Conservation (phyloP, 2,888 invertebrate species). For the Plutella xylostella region DNA sequence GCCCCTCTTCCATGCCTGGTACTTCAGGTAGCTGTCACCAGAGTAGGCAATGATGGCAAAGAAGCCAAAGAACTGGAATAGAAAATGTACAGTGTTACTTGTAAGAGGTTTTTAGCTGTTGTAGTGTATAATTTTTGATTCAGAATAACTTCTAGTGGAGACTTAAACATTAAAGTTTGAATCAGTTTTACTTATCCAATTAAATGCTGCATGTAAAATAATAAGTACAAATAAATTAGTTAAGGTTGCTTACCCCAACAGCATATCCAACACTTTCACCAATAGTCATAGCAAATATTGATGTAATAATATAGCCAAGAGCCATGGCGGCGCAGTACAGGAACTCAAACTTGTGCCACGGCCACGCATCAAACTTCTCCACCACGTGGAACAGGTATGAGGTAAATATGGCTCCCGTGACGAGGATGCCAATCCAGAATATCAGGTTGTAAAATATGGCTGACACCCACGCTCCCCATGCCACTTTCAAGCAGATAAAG, state of each 20-base stretch:
- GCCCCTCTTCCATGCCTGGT: slow-evolving; percentile 74
- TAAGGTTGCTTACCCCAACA: slow-evolving; percentile 81
- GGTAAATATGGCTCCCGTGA: slow-evolving; percentile 78
- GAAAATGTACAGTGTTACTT: too few relatives aligned
- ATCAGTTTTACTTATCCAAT: too few relatives aligned
- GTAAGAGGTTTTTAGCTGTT: too few relatives aligned
- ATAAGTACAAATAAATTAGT: too few relatives aligned
- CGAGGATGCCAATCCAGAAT: slow-evolving; percentile 83
- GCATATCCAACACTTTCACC: slow-evolving; percentile 73
- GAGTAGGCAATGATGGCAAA: slow-evolving; percentile 84
- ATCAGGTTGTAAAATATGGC: slow-evolving; percentile 82
- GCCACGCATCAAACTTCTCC: slow-evolving; percentile 83
- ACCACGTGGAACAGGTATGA: slow-evolving; percentile 86
- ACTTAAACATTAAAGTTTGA: too few relatives aligned
- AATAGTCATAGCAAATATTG: slow-evolving; percentile 76
- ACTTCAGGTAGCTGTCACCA: slow-evolving; percentile 85
- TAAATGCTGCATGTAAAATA: too few relatives aligned
- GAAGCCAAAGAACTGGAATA: slow-evolving; percentile 86
- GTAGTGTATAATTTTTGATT: too few relatives aligned
- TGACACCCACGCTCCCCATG: slow-evolving; percentile 68
- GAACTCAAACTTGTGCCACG: slow-evolving; percentile 87
- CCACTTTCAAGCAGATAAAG: slow-evolving; percentile 83
- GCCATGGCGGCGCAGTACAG: slow-evolving; percentile 77
- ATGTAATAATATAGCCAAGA: slow-evolving; percentile 79
- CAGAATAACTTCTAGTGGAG: too few relatives aligned